A percentile compares a stretch with the other conserved stretches of the same genome.
These are phyloP conservation scores for Gadopsis marmoratus DNA, from an alignment of 2,797 vertebrate species.

Conservation along the genomic window DNA sequence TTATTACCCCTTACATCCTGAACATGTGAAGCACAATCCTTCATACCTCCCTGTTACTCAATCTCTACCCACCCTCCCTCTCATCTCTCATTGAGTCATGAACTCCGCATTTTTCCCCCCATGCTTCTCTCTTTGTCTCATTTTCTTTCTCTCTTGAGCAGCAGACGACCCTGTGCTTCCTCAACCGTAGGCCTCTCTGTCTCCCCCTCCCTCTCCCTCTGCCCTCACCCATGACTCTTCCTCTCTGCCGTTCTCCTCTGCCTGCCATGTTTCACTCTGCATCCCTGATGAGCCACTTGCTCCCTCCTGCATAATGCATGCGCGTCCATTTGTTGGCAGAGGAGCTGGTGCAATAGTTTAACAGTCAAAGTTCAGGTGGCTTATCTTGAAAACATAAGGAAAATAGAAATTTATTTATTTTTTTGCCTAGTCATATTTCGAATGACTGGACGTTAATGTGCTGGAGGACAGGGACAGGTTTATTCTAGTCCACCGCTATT, in stretches of 20 bases:
- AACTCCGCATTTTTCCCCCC: constrained; percentile 44
- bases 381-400: constrained; percentile 46
- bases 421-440: constrained; percentile 26
- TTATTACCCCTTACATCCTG: neutral
- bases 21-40: neutral
- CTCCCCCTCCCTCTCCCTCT: constrained; percentile 14
- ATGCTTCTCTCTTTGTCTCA: constrained; percentile 20
- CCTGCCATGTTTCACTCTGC: constrained; percentile 73
- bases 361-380: constrained; percentile 66
- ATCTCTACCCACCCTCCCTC: constrained; percentile 5
- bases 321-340: constrained; percentile 59
- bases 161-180: constrained; percentile 68
- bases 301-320: constrained; percentile 73
- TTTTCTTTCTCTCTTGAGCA: constrained; percentile 46
- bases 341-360: constrained; percentile 55
- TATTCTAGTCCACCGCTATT: neutral
- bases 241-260: constrained; percentile 56
- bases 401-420: constrained; percentile 50
- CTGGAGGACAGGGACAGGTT: neutral
- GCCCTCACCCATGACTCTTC: constrained; percentile 59
- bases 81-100: constrained; percentile 38
- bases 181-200: constrained; percentile 51
- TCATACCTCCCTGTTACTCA: constrained; percentile 14
- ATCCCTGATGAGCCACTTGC: constrained; percentile 74
- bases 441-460: constrained; percentile 20